phyloP scores from a whole-genome alignment of 2,888 invertebrate genomes.

The Athetis lepigone region DNA sequence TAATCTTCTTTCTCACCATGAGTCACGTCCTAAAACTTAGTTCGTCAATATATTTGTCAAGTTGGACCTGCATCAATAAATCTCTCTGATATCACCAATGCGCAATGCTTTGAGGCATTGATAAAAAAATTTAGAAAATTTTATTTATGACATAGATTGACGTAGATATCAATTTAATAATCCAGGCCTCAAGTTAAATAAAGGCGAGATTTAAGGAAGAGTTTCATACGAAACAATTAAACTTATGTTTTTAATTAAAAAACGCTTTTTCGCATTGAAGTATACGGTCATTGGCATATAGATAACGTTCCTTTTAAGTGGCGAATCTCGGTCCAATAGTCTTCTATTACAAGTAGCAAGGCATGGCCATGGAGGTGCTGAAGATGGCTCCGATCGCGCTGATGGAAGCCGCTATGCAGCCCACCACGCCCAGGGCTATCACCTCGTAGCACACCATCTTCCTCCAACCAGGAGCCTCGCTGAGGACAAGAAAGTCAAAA shows the following conservation, averaged over 20 bases:
- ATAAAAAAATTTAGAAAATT: no score
- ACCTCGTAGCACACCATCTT: slow-evolving; percentile 91
- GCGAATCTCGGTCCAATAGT: not conserved
- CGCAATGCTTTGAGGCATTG: no score
- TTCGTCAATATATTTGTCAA: no score
- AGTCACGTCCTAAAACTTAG: no score
- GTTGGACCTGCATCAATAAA: no score
- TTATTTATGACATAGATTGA: no score
- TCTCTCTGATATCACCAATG: no score
- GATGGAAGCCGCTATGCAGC: slow-evolving; percentile 91
- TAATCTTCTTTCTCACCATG: no score
- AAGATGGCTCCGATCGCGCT: slow-evolving; percentile 91
- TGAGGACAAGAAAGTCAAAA: slow-evolving; percentile 75
- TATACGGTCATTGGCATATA: no score
- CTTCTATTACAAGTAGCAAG: slow-evolving; percentile 78
- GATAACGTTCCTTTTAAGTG: not conserved
- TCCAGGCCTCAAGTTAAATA: no score
- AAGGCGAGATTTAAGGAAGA: not conserved
- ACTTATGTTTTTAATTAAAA: no score
- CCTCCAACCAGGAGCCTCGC: slow-evolving; percentile 89
- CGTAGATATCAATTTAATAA: no score
- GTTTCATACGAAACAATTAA: not conserved
- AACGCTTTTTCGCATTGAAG: not conserved
- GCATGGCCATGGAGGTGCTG: slow-evolving; percentile 80
- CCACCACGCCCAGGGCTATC: slow-evolving; percentile 90